phyloP scores from a whole-genome alignment of 1,140 invertebrate genomes.

The Drosophila leontia region DNA sequence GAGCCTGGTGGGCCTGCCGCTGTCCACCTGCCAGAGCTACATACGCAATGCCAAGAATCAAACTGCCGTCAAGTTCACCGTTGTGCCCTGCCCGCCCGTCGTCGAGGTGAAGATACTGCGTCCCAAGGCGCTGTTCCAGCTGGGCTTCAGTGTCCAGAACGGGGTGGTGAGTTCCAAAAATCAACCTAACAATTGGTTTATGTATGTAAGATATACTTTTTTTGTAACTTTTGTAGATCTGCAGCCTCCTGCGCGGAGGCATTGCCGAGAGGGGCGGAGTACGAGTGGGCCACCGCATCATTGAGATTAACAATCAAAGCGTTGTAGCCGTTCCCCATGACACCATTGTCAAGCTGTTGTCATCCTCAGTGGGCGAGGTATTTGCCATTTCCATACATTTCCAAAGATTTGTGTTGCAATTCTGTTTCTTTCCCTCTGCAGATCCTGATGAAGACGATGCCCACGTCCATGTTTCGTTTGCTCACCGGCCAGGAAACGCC shows the following conservation, averaged over 20 bases:
- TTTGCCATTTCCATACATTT: constrained; percentile 38
- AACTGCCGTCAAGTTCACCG: constrained; percentile 98
- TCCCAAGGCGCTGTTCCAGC: constrained; percentile 99
- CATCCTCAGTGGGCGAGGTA: constrained; percentile 99
- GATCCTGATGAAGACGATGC: constrained; percentile 99
- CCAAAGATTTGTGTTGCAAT: background rate
- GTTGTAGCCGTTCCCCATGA: constrained; percentile 99
- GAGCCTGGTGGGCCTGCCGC: constrained; percentile 97
- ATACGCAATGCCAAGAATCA: constrained; percentile 99
- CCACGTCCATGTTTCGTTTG: constrained; percentile 99
- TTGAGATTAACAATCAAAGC: constrained; percentile 99
- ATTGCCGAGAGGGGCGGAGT: constrained; percentile 99
- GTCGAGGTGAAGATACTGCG: constrained; percentile 99
- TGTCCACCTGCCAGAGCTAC: constrained; percentile 99
- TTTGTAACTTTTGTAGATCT: constrained; percentile 90
- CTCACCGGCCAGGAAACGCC: constrained; percentile 99
- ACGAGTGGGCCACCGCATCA: constrained; percentile 99
- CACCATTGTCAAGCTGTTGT: constrained; percentile 99
- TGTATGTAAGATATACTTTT: background rate
- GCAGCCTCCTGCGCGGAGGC: constrained; percentile 97
- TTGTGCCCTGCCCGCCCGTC: constrained; percentile 99
- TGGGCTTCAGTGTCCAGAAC: constrained; percentile 99
- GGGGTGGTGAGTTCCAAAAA: constrained; percentile 93
- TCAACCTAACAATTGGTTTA: too few species aligned
- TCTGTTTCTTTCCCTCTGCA: constrained; percentile 87